phyloP scores from a whole-genome alignment of 2,797 vertebrate genomes.

The Acanthornis magna region DNA sequence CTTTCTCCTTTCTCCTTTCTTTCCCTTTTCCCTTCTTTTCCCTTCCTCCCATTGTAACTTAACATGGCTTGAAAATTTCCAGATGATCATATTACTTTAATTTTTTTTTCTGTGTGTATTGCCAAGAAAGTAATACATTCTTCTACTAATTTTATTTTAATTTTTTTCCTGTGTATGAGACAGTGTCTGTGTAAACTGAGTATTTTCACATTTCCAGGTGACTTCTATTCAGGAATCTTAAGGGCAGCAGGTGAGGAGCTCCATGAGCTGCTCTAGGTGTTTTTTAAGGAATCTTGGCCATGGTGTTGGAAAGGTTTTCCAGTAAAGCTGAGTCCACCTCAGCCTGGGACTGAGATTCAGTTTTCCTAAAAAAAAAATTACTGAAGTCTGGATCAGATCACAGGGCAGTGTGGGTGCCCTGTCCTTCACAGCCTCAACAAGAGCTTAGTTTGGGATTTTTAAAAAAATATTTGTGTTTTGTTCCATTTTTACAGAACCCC shows the following conservation, averaged over 20 bases:
- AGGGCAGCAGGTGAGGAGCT: neutral
- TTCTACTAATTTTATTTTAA: too few species aligned
- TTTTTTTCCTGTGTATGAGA: neutral
- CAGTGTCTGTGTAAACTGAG: neutral
- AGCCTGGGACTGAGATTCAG: neutral
- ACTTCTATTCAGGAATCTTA: neutral
- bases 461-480: neutral
- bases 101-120: neutral
- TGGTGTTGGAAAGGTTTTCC: neutral
- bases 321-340: neutral
- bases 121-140: neutral
- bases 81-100: neutral
- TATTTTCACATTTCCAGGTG: neutral
- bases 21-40: too few species aligned
- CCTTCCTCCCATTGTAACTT: too few species aligned
- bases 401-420: neutral
- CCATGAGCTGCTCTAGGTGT: fast-evolving
- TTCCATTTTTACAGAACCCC: neutral
- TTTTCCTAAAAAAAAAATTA: neutral
- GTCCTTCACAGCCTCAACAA: neutral
- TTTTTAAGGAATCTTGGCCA: neutral
- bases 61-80: neutral
- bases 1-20: too few species aligned
- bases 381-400: neutral
- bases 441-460: neutral